These are phyloP conservation scores for Harpagifer antarcticus DNA, from an alignment of 2,797 vertebrate genomes.

Conservation along the genomic window DNA sequence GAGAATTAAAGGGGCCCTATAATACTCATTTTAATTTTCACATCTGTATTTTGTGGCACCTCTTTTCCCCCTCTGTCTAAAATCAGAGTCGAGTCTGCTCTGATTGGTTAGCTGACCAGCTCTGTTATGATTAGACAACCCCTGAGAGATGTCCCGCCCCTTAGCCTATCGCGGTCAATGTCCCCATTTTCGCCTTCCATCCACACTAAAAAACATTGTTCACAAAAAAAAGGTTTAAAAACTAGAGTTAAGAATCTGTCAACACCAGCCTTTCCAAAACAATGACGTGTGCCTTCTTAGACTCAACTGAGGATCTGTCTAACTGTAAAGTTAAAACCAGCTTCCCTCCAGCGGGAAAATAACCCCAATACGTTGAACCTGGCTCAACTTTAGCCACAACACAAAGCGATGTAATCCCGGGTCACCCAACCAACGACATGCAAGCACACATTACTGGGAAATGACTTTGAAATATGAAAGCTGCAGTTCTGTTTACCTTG, in stretches of 20 bases:
- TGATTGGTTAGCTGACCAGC: no score
- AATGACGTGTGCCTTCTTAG: neutral
- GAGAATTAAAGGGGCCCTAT: no score
- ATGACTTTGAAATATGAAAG: neutral
- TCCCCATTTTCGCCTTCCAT: neutral
- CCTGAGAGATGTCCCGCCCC: no score
- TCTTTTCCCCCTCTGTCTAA: no score
- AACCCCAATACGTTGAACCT: neutral
- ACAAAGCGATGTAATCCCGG: neutral
- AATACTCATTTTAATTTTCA: no score
- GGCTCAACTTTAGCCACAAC: neutral
- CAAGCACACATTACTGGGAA: neutral
- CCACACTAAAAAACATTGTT: neutral
- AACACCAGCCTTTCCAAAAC: conserved; percentile 16
- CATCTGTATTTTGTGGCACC: no score
- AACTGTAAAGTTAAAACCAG: conserved; percentile 1
- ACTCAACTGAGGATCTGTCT: neutral
- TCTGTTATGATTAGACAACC: no score
- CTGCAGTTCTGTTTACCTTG: conserved; percentile 6
- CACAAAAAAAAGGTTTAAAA: neutral
- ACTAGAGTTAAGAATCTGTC: neutral
- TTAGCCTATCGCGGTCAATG: no score
- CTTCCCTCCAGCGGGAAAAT: conserved; percentile 6
- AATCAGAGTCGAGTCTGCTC: no score
- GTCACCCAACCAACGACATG: no score